Evolutionary conservation across 2,888 invertebrate species (phyloP).

Genomic region (Lasioglossum morio): DNA sequence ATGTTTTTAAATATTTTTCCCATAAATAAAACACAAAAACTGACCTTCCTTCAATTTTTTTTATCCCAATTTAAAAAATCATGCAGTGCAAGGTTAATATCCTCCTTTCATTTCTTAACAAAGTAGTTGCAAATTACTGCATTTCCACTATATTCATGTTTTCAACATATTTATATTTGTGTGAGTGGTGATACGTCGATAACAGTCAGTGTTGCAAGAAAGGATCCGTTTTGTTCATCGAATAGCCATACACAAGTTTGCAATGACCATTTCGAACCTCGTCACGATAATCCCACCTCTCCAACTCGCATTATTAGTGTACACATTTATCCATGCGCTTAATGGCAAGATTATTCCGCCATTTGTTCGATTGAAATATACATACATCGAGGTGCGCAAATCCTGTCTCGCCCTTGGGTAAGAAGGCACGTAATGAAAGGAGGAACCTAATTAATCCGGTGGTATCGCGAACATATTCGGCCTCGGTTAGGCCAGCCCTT

Average conservation of each 20-base stretch:
- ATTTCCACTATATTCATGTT: no score
- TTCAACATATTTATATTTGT: no score
- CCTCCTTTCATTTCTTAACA: no score
- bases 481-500: constrained; percentile 23
- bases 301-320: not conserved
- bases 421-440: constrained; percentile 39
- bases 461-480: constrained; percentile 33
- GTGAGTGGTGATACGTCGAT: not conserved
- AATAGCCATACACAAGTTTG: not conserved
- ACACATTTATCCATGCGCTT: not conserved
- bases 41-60: no score
- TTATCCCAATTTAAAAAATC: no score
- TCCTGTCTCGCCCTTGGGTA: not conserved
- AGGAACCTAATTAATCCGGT: constrained; percentile 60
- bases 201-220: not conserved
- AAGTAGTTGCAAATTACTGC: no score
- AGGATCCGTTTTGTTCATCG: not conserved
- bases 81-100: no score
- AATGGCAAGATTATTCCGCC: not conserved
- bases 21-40: no score
- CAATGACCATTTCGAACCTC: not conserved
- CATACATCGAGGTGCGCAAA: constrained; percentile 18
- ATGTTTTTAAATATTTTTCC: no score
- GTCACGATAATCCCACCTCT: not conserved
- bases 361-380: constrained; percentile 53